phyloP scores from a whole-genome alignment of 92 coral and sea anemone genomes.

The Parazoanthus swiftii region DNA sequence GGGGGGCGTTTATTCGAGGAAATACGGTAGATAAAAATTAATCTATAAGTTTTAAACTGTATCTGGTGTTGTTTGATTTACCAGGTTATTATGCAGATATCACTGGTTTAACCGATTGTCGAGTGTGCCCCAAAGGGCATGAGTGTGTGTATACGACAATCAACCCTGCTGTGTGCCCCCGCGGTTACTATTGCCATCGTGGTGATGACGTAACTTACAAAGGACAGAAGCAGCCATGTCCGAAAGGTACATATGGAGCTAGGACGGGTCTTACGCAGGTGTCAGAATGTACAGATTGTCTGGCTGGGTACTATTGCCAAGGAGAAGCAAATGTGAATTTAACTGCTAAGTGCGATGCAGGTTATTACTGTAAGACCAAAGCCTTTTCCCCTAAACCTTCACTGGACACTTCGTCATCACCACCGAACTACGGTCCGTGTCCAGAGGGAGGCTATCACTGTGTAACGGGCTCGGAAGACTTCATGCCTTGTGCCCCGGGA shows the following conservation, averaged over 20 bases:
- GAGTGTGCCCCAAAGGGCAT: slow-evolving; percentile 71
- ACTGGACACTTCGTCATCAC: slow-evolving; percentile 46
- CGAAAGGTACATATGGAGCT: slow-evolving; percentile 84
- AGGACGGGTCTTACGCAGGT: slow-evolving; percentile 59
- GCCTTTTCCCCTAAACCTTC: slow-evolving; percentile 65
- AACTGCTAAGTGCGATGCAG: slow-evolving; percentile 76
- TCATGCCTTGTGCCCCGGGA: slow-evolving; percentile 77
- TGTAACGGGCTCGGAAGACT: slow-evolving; percentile 62
- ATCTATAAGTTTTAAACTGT: background rate
- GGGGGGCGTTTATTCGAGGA: too few species aligned
- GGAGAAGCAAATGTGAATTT: slow-evolving; percentile 59
- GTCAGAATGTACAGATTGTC: slow-evolving; percentile 77
- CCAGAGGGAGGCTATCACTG: slow-evolving; percentile 91
- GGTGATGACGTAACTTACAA: slow-evolving; percentile 54
- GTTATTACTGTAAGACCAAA: slow-evolving; percentile 79
- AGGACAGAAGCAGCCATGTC: slow-evolving; percentile 84
- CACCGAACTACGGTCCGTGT: slow-evolving; percentile 78
- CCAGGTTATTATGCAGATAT: slow-evolving; percentile 78
- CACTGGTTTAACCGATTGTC: slow-evolving; percentile 68
- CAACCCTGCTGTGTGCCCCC: slow-evolving; percentile 77
- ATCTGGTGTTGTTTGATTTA: background rate
- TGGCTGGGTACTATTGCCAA: slow-evolving; percentile 81
- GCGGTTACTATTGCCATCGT: slow-evolving; percentile 67
- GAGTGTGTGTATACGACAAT: slow-evolving; percentile 74
- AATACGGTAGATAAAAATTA: too few species aligned